Percentiles rank a stretch among this genome's conserved stretches.
Conservation (phyloP, 2,113 vertebrate species). For the Calidris pugnax region DNA sequence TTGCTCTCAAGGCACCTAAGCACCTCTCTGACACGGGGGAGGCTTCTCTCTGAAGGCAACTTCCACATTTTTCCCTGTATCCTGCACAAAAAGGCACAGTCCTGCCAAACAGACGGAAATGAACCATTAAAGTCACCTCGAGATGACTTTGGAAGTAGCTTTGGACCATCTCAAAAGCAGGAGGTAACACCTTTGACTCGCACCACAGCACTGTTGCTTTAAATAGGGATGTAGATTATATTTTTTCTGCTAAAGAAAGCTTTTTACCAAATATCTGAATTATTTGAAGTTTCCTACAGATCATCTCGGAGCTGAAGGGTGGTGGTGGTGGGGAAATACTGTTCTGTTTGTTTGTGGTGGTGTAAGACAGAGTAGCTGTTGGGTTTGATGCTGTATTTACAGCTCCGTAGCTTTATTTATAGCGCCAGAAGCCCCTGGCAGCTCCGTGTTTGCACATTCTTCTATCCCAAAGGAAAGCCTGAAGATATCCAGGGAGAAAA, state of each 20-base stretch:
- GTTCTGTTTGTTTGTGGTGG: no score
- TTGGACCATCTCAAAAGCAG: neutral
- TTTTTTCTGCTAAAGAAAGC: neutral
- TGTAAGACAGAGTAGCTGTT: neutral
- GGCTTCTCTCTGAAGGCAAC: neutral
- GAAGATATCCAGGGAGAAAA: neutral
- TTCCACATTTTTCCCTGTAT: neutral
- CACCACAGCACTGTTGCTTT: neutral
- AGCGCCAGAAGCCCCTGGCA: neutral
- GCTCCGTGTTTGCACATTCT: neutral
- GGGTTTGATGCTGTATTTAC: neutral
- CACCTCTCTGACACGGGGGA: neutral
- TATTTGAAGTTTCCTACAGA: neutral
- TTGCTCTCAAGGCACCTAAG: neutral
- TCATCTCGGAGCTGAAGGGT: neutral
- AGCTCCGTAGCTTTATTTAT: neutral
- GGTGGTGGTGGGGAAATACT: neutral
- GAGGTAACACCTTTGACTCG: neutral
- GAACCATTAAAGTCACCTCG: neutral
- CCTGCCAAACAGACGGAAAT: neutral
- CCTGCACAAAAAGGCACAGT: neutral
- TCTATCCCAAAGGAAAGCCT: neutral
- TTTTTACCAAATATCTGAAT: neutral
- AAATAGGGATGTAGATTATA: neutral
- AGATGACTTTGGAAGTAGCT: neutral